A percentile compares a stretch with the other conserved stretches of the same genome.
Conservation (phyloP, 2,113 vertebrate genomes). For the Brachypteracias leptosomus region DNA sequence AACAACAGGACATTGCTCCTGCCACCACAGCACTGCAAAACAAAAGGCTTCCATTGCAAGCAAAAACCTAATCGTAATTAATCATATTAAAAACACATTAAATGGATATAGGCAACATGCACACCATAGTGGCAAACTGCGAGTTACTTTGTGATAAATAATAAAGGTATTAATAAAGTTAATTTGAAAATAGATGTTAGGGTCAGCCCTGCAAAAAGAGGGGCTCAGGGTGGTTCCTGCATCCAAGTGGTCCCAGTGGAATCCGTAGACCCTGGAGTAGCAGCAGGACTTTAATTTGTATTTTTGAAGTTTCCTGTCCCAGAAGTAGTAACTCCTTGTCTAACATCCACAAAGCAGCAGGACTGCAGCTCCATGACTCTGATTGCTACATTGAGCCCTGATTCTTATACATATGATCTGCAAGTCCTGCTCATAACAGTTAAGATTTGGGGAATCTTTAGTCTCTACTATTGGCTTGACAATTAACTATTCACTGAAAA, state of each 20-base stretch:
- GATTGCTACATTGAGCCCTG: fast-evolving
- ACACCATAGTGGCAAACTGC: neutral
- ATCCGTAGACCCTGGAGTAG: neutral
- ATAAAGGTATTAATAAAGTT: neutral
- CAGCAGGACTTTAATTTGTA: neutral
- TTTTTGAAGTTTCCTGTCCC: neutral
- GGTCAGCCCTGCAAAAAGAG: neutral
- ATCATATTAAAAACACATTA: neutral
- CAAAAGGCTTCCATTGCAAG: neutral
- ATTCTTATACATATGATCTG: neutral
- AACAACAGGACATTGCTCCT: neutral
- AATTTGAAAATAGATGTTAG: neutral
- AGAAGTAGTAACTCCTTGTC: neutral
- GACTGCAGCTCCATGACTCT: neutral
- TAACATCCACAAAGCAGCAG: neutral
- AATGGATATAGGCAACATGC: neutral
- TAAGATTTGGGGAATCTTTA: neutral
- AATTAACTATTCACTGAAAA: neutral
- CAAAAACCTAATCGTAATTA: neutral
- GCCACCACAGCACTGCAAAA: neutral
- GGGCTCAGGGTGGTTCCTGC: neutral
- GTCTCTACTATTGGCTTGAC: neutral
- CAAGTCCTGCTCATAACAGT: neutral
- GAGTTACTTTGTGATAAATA: neutral
- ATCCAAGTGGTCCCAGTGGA: neutral